A percentile compares a stretch with the other conserved stretches of the same genome.
Conservation (phyloP, 2,888 invertebrate species). For the Leucoma salicis region DNA sequence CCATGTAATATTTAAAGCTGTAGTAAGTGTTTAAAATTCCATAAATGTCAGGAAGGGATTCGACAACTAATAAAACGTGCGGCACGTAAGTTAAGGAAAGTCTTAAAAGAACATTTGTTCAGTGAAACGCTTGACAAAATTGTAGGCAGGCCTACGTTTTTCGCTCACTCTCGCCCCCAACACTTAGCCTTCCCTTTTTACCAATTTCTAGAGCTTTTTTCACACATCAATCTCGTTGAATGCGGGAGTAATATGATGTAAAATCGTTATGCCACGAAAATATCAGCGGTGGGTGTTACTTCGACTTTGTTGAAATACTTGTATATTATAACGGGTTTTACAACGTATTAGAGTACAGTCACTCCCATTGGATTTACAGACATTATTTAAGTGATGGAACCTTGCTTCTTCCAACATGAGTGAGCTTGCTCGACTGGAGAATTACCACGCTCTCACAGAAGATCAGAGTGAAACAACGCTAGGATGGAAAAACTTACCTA, state of each 20-base stretch:
- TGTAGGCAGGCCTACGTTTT: constrained; percentile 64
- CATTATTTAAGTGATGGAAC: no score
- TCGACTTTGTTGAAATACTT: constrained; percentile 42
- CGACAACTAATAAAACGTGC: constrained; percentile 76
- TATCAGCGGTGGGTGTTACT: constrained; percentile 38
- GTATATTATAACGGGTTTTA: constrained; percentile 28
- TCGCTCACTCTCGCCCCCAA: constrained; percentile 72
- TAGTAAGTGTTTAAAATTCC: constrained; percentile 52
- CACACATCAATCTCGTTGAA: constrained; percentile 77
- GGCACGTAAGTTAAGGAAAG: constrained; percentile 71
- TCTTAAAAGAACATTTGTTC: constrained; percentile 78
- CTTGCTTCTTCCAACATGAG: no score
- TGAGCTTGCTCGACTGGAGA: no score
- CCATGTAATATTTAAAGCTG: constrained; percentile 53
- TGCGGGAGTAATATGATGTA: constrained; percentile 68
- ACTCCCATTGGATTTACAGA: no score
- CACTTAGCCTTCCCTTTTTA: constrained; percentile 81
- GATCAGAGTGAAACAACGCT: no score
- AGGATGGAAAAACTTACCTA: no score
- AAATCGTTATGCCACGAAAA: constrained; percentile 55
- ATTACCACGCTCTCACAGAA: no score
- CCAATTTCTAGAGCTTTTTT: constrained; percentile 78
- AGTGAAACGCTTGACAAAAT: constrained; percentile 78
- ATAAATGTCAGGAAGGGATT: no score
- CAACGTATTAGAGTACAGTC: no score